phyloP scores from a whole-genome alignment of 2,888 invertebrate genomes.

The Stratiomys singularior region DNA sequence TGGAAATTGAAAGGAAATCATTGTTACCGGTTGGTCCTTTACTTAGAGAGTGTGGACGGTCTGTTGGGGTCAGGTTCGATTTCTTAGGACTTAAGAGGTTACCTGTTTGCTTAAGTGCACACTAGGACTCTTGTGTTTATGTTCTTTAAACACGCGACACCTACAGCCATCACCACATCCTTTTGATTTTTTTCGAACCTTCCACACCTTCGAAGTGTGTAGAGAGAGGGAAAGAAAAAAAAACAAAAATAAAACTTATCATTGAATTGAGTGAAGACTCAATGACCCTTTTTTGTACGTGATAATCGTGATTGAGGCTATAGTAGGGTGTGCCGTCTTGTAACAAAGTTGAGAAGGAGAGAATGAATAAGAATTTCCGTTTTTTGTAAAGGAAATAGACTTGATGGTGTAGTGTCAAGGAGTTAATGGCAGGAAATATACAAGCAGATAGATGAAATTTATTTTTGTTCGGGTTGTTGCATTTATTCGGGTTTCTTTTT shows the following conservation, averaged over 20 bases:
- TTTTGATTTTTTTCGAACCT: too few relatives aligned
- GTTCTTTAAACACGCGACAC: background rate
- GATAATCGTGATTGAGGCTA: background rate
- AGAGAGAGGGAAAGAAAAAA: too few relatives aligned
- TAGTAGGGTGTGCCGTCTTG: background rate
- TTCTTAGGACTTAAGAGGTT: conserved; percentile 27
- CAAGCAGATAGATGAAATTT: background rate
- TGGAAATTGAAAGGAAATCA: conserved; percentile 40
- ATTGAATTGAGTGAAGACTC: background rate
- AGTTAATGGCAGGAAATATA: background rate
- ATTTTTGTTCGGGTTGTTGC: too few relatives aligned
- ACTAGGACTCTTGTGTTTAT: conserved; percentile 17
- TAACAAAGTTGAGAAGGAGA: background rate
- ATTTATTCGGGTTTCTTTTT: background rate
- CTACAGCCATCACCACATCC: too few relatives aligned
- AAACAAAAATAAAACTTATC: too few relatives aligned
- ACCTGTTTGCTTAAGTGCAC: conserved; percentile 40
- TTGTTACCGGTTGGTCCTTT: conserved; percentile 14
- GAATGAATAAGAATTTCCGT: background rate
- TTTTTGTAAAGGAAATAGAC: background rate
- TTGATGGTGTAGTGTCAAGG: conserved; percentile 25
- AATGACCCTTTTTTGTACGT: background rate
- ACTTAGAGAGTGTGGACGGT: background rate
- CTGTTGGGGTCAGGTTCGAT: background rate
- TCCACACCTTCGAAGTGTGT: too few relatives aligned